Conservation (phyloP, 2,888 invertebrate genomes). For the Mesoligia furuncula region DNA sequence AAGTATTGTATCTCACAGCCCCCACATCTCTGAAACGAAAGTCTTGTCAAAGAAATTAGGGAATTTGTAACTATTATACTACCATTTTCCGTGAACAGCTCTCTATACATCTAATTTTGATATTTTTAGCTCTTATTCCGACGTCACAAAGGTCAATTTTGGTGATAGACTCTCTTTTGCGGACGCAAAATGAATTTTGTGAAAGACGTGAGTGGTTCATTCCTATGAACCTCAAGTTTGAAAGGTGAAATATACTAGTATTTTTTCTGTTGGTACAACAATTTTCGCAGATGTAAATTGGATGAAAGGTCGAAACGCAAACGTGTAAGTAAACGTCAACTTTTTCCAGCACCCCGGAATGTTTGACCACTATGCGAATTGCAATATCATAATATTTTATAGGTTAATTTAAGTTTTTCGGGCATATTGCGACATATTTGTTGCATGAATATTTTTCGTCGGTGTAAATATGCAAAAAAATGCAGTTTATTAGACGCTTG, state of each 20-base stretch:
- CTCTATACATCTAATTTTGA: neutral
- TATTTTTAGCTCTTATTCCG: constrained; percentile 18
- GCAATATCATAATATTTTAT: constrained; percentile 49
- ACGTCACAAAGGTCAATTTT: constrained; percentile 9
- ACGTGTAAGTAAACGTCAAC: constrained; percentile 21
- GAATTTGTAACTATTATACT: constrained; percentile 46
- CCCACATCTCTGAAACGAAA: constrained; percentile 64
- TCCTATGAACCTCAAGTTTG: constrained; percentile 32
- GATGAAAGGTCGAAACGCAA: constrained; percentile 43
- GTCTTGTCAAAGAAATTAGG: constrained; percentile 69
- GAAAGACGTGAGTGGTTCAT: constrained; percentile 24
- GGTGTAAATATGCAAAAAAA: constrained; percentile 7
- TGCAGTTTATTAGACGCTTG: neutral
- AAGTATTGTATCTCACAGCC: constrained; percentile 53
- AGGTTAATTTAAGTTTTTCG: constrained; percentile 36
- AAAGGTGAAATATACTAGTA: constrained; percentile 44
- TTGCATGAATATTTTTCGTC: constrained; percentile 31
- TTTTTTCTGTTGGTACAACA: constrained; percentile 51
- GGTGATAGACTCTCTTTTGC: neutral
- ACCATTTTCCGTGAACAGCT: neutral
- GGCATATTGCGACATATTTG: constrained; percentile 9
- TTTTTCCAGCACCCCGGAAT: constrained; percentile 28
- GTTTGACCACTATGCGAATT: constrained; percentile 51
- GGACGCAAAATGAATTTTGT: constrained; percentile 21
- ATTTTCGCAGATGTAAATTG: constrained; percentile 64